Conservation (phyloP, 2,888 invertebrate species). For the Muscina levida region DNA sequence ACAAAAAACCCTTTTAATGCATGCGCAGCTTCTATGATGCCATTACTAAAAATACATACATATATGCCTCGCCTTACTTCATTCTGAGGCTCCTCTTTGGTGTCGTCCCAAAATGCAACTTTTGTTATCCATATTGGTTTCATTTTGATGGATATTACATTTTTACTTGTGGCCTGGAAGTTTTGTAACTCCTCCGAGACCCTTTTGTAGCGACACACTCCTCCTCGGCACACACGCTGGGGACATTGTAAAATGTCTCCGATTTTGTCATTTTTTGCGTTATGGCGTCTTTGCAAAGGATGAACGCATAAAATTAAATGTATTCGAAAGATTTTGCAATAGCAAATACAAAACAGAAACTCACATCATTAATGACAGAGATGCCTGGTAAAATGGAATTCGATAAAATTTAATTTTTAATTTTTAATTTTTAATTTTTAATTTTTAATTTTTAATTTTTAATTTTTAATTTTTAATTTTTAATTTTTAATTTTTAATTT, state of each 20-base stretch:
- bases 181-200: slow-evolving; percentile 61
- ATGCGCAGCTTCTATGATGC: slow-evolving; percentile 59
- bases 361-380: background rate
- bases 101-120: background rate
- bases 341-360: background rate
- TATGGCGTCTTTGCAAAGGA: background rate
- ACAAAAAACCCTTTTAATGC: slow-evolving; percentile 47
- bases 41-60: slow-evolving; percentile 33
- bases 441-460: background rate
- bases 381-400: background rate
- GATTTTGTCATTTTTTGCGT: slow-evolving; percentile 34
- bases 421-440: slow-evolving; percentile 5
- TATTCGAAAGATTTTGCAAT: slow-evolving; percentile 35
- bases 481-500: background rate
- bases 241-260: slow-evolving; percentile 56
- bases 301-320: slow-evolving; percentile 58
- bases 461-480: background rate
- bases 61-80: slow-evolving; percentile 63
- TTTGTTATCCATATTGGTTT: background rate
- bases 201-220: slow-evolving; percentile 21
- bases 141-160: slow-evolving; percentile 8
- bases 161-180: slow-evolving; percentile 31
- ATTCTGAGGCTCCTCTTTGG: slow-evolving; percentile 10
- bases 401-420: background rate
- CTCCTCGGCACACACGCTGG: background rate